phyloP scores from a whole-genome alignment of 2,113 vertebrate species.

The Psammodynastes pulverulentus region DNA sequence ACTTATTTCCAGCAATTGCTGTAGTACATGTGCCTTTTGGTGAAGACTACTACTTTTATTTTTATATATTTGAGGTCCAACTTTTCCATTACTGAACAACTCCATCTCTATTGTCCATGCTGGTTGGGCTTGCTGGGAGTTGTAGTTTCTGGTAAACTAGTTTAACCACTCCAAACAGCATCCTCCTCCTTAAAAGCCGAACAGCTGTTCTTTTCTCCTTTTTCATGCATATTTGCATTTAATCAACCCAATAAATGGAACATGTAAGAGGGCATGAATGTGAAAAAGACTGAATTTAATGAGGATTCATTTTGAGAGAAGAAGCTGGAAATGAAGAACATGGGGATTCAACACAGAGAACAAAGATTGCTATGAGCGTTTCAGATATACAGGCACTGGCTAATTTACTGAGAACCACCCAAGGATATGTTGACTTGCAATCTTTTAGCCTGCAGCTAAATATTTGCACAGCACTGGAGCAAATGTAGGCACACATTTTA shows the following conservation, averaged over 20 bases:
- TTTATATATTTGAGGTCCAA: background rate
- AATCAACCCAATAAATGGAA: background rate
- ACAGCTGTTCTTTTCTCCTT: background rate
- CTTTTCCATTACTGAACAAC: background rate
- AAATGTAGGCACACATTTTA: background rate
- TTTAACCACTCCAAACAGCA: background rate
- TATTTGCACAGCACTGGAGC: background rate
- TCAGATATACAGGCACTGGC: background rate
- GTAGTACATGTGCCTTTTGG: background rate
- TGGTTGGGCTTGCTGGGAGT: background rate
- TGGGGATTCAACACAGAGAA: background rate
- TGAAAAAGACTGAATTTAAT: background rate
- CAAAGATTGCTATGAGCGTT: background rate
- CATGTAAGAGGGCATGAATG: background rate
- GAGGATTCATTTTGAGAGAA: background rate
- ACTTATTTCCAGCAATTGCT: background rate
- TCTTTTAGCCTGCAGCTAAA: background rate
- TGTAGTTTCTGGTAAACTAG: background rate
- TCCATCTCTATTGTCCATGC: background rate
- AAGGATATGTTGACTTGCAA: background rate
- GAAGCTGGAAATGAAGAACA: background rate
- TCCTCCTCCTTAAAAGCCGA: background rate
- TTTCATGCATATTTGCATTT: background rate
- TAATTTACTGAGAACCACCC: background rate
- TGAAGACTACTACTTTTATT: background rate